Evolutionary conservation across 2,113 vertebrate species (phyloP).

Genomic region (Paradoxurus hermaphroditus): DNA sequence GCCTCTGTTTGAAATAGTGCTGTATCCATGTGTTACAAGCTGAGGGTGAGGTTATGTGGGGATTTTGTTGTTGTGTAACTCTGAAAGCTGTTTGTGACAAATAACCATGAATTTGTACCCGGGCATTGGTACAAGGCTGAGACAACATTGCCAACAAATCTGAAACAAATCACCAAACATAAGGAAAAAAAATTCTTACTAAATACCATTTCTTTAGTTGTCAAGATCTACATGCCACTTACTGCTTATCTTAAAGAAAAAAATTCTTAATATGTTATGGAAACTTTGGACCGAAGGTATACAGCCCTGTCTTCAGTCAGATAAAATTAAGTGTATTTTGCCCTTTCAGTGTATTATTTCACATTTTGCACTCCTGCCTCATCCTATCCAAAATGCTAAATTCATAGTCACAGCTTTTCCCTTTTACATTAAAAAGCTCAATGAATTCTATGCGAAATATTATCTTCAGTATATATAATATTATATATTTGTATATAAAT

Average conservation of each 20-base stretch:
- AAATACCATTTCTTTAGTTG: neutral
- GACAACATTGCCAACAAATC: neutral
- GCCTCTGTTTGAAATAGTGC: neutral
- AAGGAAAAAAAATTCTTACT: neutral
- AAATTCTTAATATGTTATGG: neutral
- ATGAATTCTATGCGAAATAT: neutral
- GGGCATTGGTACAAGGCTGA: neutral
- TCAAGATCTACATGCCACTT: neutral
- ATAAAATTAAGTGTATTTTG: neutral
- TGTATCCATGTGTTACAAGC: neutral
- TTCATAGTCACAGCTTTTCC: neutral
- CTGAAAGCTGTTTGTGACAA: neutral
- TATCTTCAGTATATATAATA: neutral
- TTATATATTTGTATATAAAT: neutral
- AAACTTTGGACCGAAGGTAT: neutral
- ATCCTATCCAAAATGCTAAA: neutral
- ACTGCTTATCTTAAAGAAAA: neutral
- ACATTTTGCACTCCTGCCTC: neutral
- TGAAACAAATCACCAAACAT: neutral
- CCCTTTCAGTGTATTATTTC: neutral
- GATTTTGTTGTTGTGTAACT: neutral
- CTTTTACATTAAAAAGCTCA: neutral
- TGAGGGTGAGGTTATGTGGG: neutral
- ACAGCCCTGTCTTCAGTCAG: neutral
- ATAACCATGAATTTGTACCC: neutral